Conservation (phyloP, 2,797 vertebrate species). For the Lithobates sylvaticus region DNA sequence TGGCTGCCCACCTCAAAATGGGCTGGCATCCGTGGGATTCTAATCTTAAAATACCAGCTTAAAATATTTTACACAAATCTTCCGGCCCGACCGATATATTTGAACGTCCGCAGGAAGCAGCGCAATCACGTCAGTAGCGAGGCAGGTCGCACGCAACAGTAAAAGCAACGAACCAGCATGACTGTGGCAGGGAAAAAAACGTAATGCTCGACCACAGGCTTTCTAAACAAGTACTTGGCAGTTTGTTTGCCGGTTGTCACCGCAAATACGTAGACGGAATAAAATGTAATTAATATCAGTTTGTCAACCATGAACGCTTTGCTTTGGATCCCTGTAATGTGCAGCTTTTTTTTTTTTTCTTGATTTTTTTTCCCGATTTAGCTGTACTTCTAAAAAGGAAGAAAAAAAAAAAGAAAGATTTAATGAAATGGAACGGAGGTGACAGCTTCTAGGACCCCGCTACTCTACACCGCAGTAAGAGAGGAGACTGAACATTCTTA, state of each 20-base stretch:
- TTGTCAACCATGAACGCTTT: background rate
- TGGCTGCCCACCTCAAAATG: too few species aligned
- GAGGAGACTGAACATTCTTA: background rate
- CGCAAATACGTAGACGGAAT: background rate
- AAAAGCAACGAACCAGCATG: background rate
- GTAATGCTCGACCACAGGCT: background rate
- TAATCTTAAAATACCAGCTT: background rate
- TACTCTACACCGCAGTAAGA: slow-evolving; percentile 6
- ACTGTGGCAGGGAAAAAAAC: background rate
- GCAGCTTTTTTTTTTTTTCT: background rate
- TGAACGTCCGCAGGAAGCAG: background rate
- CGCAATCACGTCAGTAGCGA: background rate
- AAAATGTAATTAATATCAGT: slow-evolving; percentile 47
- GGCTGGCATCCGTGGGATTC: background rate
- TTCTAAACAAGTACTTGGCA: background rate
- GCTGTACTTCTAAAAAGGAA: background rate
- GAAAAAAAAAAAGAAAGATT: background rate
- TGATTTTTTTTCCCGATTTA: background rate
- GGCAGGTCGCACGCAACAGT: background rate
- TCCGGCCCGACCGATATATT: background rate
- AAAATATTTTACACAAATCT: background rate
- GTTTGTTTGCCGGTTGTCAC: slow-evolving; percentile 5
- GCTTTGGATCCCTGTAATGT: background rate
- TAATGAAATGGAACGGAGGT: slow-evolving; percentile 50
- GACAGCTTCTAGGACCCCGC: slow-evolving; percentile 32